Conservation (phyloP, 1,140 invertebrate genomes). For the Heliconius himera region DNA sequence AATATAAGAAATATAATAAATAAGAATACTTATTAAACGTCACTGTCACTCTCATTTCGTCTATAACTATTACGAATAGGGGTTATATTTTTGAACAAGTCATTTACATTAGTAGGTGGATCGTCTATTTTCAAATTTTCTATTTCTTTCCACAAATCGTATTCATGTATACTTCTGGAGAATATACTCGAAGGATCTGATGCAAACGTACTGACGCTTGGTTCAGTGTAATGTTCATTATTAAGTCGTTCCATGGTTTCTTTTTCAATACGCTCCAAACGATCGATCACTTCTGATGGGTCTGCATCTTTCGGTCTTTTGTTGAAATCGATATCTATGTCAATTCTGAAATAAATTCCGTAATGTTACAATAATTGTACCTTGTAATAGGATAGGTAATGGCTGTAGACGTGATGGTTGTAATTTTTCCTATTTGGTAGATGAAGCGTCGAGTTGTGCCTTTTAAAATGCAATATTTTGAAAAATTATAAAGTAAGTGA, state of each 20-base stretch:
- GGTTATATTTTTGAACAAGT: constrained; percentile 36
- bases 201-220: constrained; percentile 15
- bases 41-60: constrained; percentile 16
- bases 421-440: too few relatives aligned
- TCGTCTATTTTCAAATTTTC: constrained; percentile 36
- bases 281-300: constrained; percentile 57
- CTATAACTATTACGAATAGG: constrained; percentile 10
- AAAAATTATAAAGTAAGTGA: too few relatives aligned
- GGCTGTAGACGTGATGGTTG: too few relatives aligned
- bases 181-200: constrained; percentile 39
- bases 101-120: constrained; percentile 34
- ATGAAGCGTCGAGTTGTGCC: too few relatives aligned
- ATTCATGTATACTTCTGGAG: constrained; percentile 35
- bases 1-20: not conserved
- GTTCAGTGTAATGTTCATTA: constrained; percentile 18
- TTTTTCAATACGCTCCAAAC: constrained; percentile 68
- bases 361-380: not conserved
- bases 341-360: constrained; percentile 57
- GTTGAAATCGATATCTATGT: constrained; percentile 68
- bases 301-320: constrained; percentile 55
- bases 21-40: constrained; percentile 13
- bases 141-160: constrained; percentile 47
- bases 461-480: too few relatives aligned
- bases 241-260: constrained; percentile 62
- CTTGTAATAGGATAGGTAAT: too few relatives aligned